phyloP scores from a whole-genome alignment of 2,113 vertebrate genomes.

The Salvelinus fontinalis region DNA sequence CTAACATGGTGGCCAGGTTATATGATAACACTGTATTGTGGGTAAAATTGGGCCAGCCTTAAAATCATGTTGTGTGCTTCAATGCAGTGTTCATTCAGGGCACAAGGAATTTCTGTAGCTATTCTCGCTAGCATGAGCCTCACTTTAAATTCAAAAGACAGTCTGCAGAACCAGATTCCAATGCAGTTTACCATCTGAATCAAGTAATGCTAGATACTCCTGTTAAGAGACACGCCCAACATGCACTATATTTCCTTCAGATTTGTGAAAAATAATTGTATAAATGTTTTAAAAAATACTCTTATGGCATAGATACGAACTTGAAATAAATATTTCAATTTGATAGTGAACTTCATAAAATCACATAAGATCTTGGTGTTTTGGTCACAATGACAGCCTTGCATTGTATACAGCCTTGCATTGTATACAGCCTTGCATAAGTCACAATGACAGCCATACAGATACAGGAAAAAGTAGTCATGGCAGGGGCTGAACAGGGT shows the following conservation, averaged over 20 bases:
- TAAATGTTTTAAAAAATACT: background rate
- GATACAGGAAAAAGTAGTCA: no score
- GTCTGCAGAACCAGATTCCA: conserved; percentile 59
- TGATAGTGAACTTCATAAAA: no score
- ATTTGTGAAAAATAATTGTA: background rate
- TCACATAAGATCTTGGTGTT: no score
- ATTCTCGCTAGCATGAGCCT: conserved; percentile 53
- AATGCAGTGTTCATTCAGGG: no score
- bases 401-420: no score
- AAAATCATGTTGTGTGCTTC: conserved; percentile 11
- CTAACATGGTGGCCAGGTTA: no score
- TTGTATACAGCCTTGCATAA: no score
- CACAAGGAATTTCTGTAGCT: conserved; percentile 63
- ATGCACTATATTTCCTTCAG: conserved; percentile 2
- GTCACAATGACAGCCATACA: no score
- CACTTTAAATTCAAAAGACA: conserved; percentile 52
- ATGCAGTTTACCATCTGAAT: conserved; percentile 62
- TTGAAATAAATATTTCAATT: no score
- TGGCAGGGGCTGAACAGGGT: no score
- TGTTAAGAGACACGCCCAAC: background rate
- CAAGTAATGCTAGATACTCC: conserved; percentile 48
- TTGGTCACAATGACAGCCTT: no score
- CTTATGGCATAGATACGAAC: no score
- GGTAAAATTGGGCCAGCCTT: conserved; percentile 23
- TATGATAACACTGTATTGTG: background rate